Conservation (phyloP, 2,888 invertebrate species). For the Ligdia adustata region DNA sequence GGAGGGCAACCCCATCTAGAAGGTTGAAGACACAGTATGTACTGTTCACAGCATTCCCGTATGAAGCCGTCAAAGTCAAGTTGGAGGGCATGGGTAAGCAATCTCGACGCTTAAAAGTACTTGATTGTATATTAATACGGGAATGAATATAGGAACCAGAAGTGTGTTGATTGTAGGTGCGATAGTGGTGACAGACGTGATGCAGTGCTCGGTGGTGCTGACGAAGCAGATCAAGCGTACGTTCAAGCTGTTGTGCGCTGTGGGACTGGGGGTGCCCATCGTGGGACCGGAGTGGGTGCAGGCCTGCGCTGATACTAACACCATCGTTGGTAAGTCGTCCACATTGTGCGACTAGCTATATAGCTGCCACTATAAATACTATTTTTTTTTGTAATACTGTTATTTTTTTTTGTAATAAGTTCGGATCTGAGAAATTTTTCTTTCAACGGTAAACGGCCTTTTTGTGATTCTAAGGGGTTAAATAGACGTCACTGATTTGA, state of each 20-base stretch:
- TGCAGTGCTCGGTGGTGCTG: conserved; percentile 78
- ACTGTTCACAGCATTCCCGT: conserved; percentile 68
- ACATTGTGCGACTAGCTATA: not conserved
- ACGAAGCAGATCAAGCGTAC: conserved; percentile 83
- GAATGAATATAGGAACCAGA: conserved; percentile 3
- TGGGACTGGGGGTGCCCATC: conserved; percentile 85
- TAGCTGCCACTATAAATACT: too few species aligned
- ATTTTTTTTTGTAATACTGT: too few species aligned
- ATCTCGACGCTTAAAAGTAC: too few species aligned
- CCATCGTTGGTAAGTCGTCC: conserved; percentile 57
- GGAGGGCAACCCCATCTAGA: conserved; percentile 51
- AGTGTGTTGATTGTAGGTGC: conserved; percentile 68
- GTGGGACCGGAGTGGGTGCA: conserved; percentile 77
- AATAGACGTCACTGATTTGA: too few species aligned
- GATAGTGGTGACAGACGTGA: conserved; percentile 74
- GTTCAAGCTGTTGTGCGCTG: conserved; percentile 83
- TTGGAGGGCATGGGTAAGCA: conserved; percentile 66
- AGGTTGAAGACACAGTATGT: conserved; percentile 54
- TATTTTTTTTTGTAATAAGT: too few species aligned
- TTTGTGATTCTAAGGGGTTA: too few species aligned
- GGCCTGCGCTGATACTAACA: conserved; percentile 61
- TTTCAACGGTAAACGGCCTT: too few species aligned
- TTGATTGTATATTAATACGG: too few species aligned
- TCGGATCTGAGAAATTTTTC: too few species aligned
- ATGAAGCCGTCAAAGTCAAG: conserved; percentile 56